Percentiles rank a stretch among this genome's conserved stretches.
These are phyloP conservation scores for Hipposideros larvatus DNA, from an alignment of 2,797 vertebrate species.

Conservation along the genomic window DNA sequence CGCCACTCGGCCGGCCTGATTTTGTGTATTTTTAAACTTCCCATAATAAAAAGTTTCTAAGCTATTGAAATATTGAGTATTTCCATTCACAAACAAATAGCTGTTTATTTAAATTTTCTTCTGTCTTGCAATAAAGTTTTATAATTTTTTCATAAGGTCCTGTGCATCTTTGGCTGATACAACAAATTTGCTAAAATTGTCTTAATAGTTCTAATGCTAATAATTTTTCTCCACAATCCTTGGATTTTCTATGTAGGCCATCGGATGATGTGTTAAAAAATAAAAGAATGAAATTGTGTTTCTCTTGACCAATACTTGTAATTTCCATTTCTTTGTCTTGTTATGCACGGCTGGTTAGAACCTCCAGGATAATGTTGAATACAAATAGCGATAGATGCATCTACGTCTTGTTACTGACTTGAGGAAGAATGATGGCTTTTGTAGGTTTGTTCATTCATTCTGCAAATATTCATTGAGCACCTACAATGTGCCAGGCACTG, in stretches of 20 bases:
- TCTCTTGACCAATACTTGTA: neutral
- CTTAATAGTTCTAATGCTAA: neutral
- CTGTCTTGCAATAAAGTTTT: conserved; percentile 41
- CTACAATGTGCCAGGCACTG: neutral
- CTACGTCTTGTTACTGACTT: neutral
- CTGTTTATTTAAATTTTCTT: conserved; percentile 38
- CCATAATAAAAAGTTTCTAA: neutral
- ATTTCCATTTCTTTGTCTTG: neutral
- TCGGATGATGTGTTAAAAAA: neutral
- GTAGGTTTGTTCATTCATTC: neutral
- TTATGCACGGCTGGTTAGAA: neutral
- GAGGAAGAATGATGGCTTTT: neutral
- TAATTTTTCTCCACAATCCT: conserved; percentile 31
- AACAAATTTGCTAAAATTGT: neutral
- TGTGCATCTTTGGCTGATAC: neutral
- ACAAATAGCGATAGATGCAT: neutral
- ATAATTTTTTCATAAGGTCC: neutral
- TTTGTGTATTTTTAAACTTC: neutral
- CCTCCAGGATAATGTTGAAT: neutral
- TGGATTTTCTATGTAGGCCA: neutral
- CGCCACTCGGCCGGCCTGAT: too few relatives aligned
- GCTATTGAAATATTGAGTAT: neutral
- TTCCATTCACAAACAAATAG: neutral
- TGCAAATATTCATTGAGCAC: neutral
- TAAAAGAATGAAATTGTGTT: neutral